Percentiles rank a stretch among this genome's conserved stretches.
Evolutionary conservation across 2,113 vertebrate species (phyloP).

Genomic region (Scomber japonicus): DNA sequence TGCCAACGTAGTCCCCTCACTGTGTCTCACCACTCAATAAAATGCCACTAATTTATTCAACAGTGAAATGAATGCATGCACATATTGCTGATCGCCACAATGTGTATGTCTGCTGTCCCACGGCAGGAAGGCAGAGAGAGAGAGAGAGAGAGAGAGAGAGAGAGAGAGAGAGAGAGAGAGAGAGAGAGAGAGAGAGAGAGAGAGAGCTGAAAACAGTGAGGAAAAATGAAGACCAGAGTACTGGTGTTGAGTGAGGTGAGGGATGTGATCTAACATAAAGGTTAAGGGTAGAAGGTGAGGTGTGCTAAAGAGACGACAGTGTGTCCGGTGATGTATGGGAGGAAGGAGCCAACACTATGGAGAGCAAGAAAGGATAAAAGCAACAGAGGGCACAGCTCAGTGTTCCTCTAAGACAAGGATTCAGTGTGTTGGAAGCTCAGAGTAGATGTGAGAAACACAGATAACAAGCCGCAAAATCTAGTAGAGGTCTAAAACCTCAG

Average conservation of each 20-base stretch:
- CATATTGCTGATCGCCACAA: constrained; percentile 78
- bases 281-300: no score
- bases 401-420: not conserved
- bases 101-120: constrained; percentile 40
- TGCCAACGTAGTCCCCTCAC: constrained; percentile 72
- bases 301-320: no score
- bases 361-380: not conserved
- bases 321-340: no score
- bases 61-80: constrained; percentile 71
- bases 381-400: not conserved
- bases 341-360: no score
- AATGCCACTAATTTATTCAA: constrained; percentile 80
- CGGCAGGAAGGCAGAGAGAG: not conserved
- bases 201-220: not conserved
- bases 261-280: no score
- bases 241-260: no score
- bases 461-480: not conserved
- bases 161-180: not conserved
- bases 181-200: not conserved
- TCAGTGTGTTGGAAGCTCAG: not conserved
- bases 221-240: no score
- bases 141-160: not conserved
- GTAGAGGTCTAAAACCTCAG: not conserved
- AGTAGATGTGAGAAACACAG: not conserved
- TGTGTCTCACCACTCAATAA: constrained; percentile 77